phyloP scores from a whole-genome alignment of 2,113 vertebrate genomes.

The Anoura caudifer region DNA sequence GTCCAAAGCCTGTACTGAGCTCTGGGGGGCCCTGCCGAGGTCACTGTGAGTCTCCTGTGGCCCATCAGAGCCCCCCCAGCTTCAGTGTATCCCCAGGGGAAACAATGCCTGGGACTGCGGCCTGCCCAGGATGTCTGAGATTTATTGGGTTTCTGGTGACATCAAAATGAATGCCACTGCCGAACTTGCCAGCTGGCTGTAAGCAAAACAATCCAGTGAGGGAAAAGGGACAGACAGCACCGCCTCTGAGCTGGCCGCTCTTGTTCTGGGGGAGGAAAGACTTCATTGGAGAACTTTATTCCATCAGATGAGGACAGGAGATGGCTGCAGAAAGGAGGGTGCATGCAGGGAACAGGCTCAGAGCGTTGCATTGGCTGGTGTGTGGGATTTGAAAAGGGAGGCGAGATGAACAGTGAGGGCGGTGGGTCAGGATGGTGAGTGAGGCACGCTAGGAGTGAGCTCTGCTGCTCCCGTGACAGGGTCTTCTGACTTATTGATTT shows the following conservation, averaged over 20 bases:
- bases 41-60: neutral
- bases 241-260: neutral
- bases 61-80: neutral
- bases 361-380: neutral
- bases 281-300: neutral
- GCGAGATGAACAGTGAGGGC: accelerated
- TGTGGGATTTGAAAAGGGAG: neutral
- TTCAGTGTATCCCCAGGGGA: neutral
- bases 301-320: neutral
- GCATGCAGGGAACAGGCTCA: neutral
- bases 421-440: neutral
- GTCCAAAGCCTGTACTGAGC: neutral
- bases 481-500: neutral
- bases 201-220: neutral
- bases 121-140: neutral
- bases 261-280: neutral
- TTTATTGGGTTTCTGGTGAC: neutral
- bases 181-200: neutral
- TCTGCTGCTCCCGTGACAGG: neutral
- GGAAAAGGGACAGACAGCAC: neutral
- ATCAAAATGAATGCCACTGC: neutral
- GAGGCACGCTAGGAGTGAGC: neutral
- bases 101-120: neutral
- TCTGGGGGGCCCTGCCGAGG: neutral
- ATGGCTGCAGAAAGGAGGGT: neutral